Base-by-base conservation (phyloP, 2,888 invertebrate species). In the Metallyticus violacea region DNA sequence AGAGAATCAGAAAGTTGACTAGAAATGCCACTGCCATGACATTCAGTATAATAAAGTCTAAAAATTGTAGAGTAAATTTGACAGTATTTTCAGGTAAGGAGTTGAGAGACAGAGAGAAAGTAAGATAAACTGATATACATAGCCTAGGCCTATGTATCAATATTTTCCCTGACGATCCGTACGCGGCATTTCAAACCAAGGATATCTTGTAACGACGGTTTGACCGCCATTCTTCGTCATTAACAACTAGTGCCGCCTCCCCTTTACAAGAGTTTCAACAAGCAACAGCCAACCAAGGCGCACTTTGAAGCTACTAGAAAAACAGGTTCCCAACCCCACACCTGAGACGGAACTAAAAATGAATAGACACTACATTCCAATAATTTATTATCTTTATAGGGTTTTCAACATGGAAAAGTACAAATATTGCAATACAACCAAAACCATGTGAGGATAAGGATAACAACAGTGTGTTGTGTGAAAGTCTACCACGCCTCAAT, bases 361-460 rank as follows among this genome's bases (percentile, higher is more conserved):
- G 88, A 85, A 87, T 87, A 86, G 85, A 87, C 79, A 79, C 84
- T 82, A 83, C 90, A 92, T 92, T 92, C 91, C 88, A 90, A 93
- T 92, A 92, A 91, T 93, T 93, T 93, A 93, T 93, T 93, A 92
- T 93, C 26, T 27, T 86, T n/a, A 92, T 93, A 91, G 93, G 93
- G 93, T 93, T 92, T 92, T 93, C 93, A 93, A 93, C 93, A 93
- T 93, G 93, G 93, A 93, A 93, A 93, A 93, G 93, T 93, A 93
- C 93, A 93, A 93, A 93, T 93, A 93, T 93, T 93, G 93, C 93
- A 93, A 92, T 93, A 93, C 93, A 93, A 91, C 90, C 90, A 90
- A 91, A 85, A 90, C 88, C 40, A 62, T 62, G 40, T 62, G 15
- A 62, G 40, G 40, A 15, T 88, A 88, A 88, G 86, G 81, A 88